phyloP scores from a whole-genome alignment of 1,140 invertebrate species.

The Microplitis mediator region DNA sequence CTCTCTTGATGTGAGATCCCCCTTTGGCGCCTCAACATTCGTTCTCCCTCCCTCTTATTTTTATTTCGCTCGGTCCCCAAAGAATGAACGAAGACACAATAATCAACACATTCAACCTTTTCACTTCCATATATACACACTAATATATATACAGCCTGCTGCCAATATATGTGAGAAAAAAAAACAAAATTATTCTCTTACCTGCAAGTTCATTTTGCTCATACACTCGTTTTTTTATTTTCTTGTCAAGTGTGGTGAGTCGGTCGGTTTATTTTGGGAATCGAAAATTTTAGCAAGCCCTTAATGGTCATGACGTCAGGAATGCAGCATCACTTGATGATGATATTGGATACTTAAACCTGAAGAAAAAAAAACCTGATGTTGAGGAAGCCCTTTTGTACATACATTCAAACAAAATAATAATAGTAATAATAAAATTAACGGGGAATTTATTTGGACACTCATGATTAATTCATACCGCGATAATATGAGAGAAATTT shows the following conservation, averaged over 20 bases:
- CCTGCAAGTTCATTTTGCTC: neutral
- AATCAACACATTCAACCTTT: neutral
- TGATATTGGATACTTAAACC: neutral
- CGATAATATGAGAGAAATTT: neutral
- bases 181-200: conserved; percentile 10
- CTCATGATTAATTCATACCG: neutral
- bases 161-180: too few species aligned
- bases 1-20: neutral
- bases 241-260: conserved; percentile 11
- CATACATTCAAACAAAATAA: neutral
- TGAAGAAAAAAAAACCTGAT: neutral
- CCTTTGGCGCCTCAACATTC: conserved; percentile 4
- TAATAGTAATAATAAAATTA: neutral
- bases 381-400: neutral
- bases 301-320: conserved; percentile 16
- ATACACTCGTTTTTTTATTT: neutral
- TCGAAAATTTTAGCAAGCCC: neutral
- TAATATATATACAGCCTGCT: too few species aligned
- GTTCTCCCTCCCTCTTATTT: conserved; percentile 1
- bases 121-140: too few species aligned
- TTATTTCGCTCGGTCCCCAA: conserved; percentile 2
- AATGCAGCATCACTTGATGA: neutral
- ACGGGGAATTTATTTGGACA: neutral
- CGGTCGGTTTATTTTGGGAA: conserved; percentile 13
- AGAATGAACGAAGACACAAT: conserved; percentile 3